Evolutionary conservation across 2,113 vertebrate genomes (phyloP), one percentile per base, ranked within the genome.

Genomic region (Cercocebus atys): DNA sequence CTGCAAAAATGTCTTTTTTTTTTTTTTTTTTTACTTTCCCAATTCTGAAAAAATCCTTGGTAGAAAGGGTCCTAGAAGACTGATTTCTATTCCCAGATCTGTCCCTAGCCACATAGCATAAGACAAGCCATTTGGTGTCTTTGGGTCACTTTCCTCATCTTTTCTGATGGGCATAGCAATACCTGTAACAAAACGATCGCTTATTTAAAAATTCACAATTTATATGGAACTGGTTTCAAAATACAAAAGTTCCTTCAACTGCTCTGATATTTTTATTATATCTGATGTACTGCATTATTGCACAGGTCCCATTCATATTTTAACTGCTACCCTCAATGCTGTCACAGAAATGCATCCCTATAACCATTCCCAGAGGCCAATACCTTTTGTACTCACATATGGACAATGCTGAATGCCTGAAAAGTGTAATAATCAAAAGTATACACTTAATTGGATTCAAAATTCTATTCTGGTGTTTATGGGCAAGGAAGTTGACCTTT

Each of bases 191-290:
- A 78, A 0, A 81, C 13, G 27, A 50, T 32, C 73, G 25, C 20
- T 75, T 43, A 86, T 43, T 35, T n/a, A 79, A 86, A 89, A 86
- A 72, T 91, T 35, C 8, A 27, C 61, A 73, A 81, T 55, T 1
- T 75, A 83, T n/a, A 92, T 27, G 35, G 79, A 73, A 32, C 14
- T 82, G 35, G 30, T 89, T 93, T 89, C 61, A 72, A 94, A 93
- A 85, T 43, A 47, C 5, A 79, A 86, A 93, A 45, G 4, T 35
- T 80, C 17, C 57, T 78, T 85, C 50, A 86, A 50, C 45, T 25
- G 20, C 57, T 40, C 68, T 76, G 27, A 18, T 72, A 32, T 40
- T 88, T 87, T 90, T 73, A 40, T 52, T 82, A 6, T 7, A 20
- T 38, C 9, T 79, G 27, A 57, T 70, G 1, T 18, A 6, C 25